phyloP scores from a whole-genome alignment of 2,888 invertebrate genomes.

The Idaea dimidiata region DNA sequence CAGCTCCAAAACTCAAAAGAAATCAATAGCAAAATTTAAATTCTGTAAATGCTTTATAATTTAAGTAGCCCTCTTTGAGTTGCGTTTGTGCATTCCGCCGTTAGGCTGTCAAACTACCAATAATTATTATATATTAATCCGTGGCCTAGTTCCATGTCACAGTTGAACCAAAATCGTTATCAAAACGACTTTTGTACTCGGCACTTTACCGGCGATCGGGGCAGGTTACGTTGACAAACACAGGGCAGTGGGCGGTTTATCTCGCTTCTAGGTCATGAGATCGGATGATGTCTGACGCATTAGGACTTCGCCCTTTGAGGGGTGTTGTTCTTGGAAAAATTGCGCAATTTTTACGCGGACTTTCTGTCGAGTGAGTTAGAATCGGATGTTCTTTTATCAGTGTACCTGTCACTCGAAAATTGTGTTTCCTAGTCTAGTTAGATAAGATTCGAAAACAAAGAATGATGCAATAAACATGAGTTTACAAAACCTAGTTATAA shows the following conservation, averaged over 20 bases:
- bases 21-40: too few relatives aligned
- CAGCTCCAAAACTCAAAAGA: too few relatives aligned
- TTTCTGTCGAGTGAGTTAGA: neutral
- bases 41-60: too few relatives aligned
- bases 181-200: neutral
- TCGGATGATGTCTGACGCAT: conserved; percentile 23
- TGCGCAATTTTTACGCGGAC: neutral
- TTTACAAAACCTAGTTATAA: neutral
- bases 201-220: neutral
- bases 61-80: too few relatives aligned
- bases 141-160: neutral
- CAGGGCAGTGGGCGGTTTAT: conserved; percentile 18
- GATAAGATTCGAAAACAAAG: neutral
- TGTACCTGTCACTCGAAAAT: neutral
- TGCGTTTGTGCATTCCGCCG: too few relatives aligned
- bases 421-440: neutral
- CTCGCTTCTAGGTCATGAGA: conserved; percentile 19
- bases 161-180: neutral
- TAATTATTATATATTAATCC: neutral
- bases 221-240: neutral
- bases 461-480: neutral
- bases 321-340: conserved; percentile 5
- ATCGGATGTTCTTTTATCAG: neutral
- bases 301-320: conserved; percentile 19
- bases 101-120: neutral